Base-by-base conservation (phyloP, 2,113 vertebrate genomes). In the Saccopteryx leptura region DNA sequence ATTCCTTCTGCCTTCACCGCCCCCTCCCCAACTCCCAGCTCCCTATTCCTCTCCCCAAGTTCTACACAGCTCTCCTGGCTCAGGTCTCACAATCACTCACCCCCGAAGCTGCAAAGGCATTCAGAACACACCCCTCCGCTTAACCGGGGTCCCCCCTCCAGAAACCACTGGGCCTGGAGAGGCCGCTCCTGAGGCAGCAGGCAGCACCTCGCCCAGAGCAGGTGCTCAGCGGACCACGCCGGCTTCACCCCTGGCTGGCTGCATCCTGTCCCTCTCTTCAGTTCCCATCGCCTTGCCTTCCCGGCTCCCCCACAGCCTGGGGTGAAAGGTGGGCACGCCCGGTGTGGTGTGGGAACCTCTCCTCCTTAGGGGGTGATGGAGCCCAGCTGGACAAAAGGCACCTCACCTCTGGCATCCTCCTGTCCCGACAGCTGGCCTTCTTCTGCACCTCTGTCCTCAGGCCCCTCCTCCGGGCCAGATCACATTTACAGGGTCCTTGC, bases 201-300 rank as follows among this genome's bases (percentile, higher is more conserved):
- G 26, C 10, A 0, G 14, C 0, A 1, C 56, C 23, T 9, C 7
- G 39, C 31, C 21, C 24, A 54, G 18, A 21, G 48, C 56, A 17
- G 72, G 56, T 46, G 48, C 56, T 69, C 21, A 5, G 60, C 7
- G 1, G 13, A 7, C 39, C 39, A 39, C 6, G 1, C 72, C 0
- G 9, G 66, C 18, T 13, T 46, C 76, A 26, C 56, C 9, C 3
- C 33, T 1, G 23, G n/a, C 75, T 11, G 2, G 18, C 46, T 71
- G n/a, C 0, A 7, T 21, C 19, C 74, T 21, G n/a, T 39, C 31
- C 48, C 23, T 46, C 21, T 71, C 74, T 39, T n/a, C 52, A 33
- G 48, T 50, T 33, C 46, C 46, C 75, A 7, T 10, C 0, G 0
- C 66, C 80, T 12, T 28, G 39, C 26, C 56, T 50, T 24, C 58